These are phyloP conservation scores for Nothura maculosa DNA, from an alignment of 2,797 vertebrate genomes.

Conservation along the genomic window DNA sequence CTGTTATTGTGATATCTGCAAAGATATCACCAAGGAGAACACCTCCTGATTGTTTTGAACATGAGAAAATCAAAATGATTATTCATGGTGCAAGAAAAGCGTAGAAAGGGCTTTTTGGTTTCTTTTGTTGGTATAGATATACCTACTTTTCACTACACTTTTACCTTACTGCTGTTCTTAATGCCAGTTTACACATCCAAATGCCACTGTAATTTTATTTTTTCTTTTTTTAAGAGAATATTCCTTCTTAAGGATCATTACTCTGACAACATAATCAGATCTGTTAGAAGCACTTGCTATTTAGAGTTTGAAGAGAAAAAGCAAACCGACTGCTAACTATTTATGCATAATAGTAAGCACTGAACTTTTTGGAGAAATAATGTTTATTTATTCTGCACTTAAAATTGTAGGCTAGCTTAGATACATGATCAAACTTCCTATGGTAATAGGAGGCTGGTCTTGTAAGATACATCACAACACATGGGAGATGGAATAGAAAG, in stretches of 20 bases:
- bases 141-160: background rate
- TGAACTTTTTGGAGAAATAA: background rate
- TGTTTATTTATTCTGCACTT: no score
- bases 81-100: background rate
- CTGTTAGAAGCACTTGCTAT: background rate
- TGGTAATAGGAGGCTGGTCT: background rate
- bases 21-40: background rate
- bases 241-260: background rate
- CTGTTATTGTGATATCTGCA: background rate
- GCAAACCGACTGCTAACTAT: background rate
- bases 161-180: background rate
- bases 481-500: background rate
- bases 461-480: background rate
- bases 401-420: background rate
- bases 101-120: background rate
- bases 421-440: background rate
- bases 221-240: background rate
- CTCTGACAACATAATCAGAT: background rate
- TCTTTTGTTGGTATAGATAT: background rate
- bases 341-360: background rate
- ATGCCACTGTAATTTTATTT: background rate
- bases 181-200: accelerated
- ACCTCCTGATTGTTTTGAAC: background rate
- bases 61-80: background rate
- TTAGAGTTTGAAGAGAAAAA: background rate